phyloP scores from a whole-genome alignment of 2,797 vertebrate species.

The Triplophysa bombifrons region DNA sequence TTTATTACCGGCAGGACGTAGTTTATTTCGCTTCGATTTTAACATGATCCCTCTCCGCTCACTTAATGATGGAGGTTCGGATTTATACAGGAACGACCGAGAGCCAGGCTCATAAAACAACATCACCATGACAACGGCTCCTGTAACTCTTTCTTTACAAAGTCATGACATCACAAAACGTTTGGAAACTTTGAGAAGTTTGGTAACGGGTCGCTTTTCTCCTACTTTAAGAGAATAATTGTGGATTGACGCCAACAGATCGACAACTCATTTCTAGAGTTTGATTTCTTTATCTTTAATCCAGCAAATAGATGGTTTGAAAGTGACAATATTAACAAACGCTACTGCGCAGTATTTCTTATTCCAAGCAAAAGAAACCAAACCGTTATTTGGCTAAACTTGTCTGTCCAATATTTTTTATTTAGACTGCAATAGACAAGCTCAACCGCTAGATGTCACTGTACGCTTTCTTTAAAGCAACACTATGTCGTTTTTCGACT shows the following conservation, averaged over 20 bases:
- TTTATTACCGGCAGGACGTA: constrained; percentile 70
- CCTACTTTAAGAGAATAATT: neutral
- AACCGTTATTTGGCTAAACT: too few relatives aligned
- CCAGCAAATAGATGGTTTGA: neutral
- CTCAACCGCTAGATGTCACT: too few relatives aligned
- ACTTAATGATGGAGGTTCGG: constrained; percentile 73
- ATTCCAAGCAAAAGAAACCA: too few relatives aligned
- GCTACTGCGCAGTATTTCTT: too few relatives aligned
- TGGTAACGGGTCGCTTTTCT: neutral
- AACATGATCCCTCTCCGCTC: constrained; percentile 71
- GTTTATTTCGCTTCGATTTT: constrained; percentile 75
- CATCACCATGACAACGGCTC: constrained; percentile 34
- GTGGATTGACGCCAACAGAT: neutral
- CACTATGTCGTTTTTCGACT: too few relatives aligned
- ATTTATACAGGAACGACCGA: constrained; percentile 66
- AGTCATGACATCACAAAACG: constrained; percentile 40
- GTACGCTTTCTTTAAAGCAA: too few relatives aligned
- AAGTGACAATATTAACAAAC: too few relatives aligned
- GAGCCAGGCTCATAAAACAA: constrained; percentile 52
- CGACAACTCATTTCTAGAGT: neutral
- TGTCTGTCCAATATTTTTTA: too few relatives aligned
- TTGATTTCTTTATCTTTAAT: neutral
- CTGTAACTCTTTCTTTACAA: constrained; percentile 41
- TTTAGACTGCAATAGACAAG: too few relatives aligned
- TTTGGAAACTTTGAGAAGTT: constrained; percentile 6